Evolutionary conservation across 2,888 invertebrate species (phyloP), one percentile per base, ranked within the genome.

Genomic region (Galeruca laticollis): DNA sequence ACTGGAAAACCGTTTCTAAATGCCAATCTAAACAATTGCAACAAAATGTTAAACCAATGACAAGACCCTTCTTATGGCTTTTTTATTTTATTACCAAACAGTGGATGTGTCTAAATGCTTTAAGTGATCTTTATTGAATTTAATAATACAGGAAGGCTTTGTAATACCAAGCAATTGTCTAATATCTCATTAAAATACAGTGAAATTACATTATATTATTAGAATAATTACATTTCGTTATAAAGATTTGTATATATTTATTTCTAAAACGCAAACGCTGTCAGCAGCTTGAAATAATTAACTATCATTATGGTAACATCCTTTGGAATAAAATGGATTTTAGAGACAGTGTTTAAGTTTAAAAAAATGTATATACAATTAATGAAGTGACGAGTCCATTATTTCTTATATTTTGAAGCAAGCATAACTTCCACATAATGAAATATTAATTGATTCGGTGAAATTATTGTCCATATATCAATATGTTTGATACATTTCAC

Each of bases 121-220:
- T 37, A 40, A 37, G 11, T n/a, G 0, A 21, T 26, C 2, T 47
- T n/a, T 8, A 40, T 11, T 20, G n/a, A 60, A 60, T n/a, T 47
- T n/a, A 47, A 47, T 47, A 47, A 18, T n/a, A 47, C 8, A 8
- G 43, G 18, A 15, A 6, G 15, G 15, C n/a, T 47, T 47, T 15
- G 43, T 8, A 47, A 47, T 47, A 47, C 15, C 15, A 15, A 11
- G 15, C 1, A 3, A 15, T 47, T 47, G 8, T 15, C n/a, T 47
- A 47, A 47, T 47, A 47, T 15, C 8, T 47, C 1, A 4, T 47
- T 15, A 15, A 47, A 47, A 10, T 47, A 15, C 40, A 40, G 40
- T 40, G 4, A 40, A 40, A 51, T 15, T n/a, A n/a, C 11, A 6
- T 51, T 51, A n/a, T 57, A 57, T 26, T 57, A 18, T 57, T 47